Evolutionary conservation across 2,888 invertebrate species (phyloP), one percentile per base, ranked within the genome.

Genomic region (Pycnomerus fuliginosus): DNA sequence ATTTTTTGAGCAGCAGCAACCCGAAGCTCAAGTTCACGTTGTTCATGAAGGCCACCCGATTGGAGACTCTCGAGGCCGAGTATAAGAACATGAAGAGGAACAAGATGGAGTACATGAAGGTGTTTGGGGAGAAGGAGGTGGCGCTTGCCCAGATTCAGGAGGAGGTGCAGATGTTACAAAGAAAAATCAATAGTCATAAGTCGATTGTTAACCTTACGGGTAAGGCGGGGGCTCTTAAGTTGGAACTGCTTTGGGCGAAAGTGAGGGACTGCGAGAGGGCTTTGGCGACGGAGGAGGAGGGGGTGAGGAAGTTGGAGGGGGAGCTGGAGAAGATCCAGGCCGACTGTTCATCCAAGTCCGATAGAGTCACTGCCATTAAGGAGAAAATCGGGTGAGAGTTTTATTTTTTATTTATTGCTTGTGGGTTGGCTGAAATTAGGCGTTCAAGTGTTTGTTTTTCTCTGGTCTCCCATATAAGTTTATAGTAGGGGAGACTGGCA

Each of bases 1-100:
- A 87, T 64, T 98, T 98, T 71, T 71, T 90, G 5, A 82, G 84
- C 48, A 80, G 83, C 1, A 83, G 84, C 30, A 84, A 86, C 62
- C 77, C 88, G 0, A 77, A 79, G 51, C 85, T 85, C 53, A 86
- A 88, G 62, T 95, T 87, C 62, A 73, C 78, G 41, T 73, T 91
- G 34, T 91, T 90, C 62, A 77, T 85, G 71, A 84, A 82, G 71
- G 90, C 90, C 0, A 90, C 90, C 0, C 82, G 83, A 48, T 69
- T 91, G 38, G 85, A 88, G 55, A 69, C 74, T 12, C 78, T 85
- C 1, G 75, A 77, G 46, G 61, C 64, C 2, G 79, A 82, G 58
- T 83, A 82, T 59, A 71, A 72, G 14, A 70, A 69, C 36, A 76
- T 80, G 2, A 56, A 68, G 27, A 71, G 69, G n/a, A 75, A 74